Evolutionary conservation across 2,797 vertebrate species (phyloP).

Genomic region (Pipistrellus pygmaeus): DNA sequence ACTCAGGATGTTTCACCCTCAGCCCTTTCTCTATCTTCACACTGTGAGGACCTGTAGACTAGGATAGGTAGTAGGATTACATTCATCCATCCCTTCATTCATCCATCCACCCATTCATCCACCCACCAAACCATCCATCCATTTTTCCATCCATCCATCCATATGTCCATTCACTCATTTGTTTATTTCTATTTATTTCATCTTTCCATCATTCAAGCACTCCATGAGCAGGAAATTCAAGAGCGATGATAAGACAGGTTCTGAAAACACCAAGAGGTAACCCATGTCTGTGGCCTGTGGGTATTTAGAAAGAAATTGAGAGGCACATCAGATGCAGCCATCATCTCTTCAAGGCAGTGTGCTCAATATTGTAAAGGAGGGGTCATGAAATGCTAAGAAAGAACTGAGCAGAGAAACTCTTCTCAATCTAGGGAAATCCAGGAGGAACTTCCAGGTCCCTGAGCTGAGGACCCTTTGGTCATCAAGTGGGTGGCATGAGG

Average conservation of each 20-base stretch:
- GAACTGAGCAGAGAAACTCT: neutral
- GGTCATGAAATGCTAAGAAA: rapidly evolving
- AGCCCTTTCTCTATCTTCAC: neutral
- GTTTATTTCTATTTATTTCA: neutral
- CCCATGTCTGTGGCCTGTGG: neutral
- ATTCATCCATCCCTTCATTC: too few relatives aligned
- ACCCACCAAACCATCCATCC: neutral
- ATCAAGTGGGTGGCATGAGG: too few relatives aligned
- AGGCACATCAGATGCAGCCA: neutral
- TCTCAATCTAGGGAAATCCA: neutral
- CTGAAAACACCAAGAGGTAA: neutral
- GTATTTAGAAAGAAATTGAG: neutral
- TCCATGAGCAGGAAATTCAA: neutral
- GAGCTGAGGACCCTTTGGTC: neutral
- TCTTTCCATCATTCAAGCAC: neutral
- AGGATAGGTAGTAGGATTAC: neutral
- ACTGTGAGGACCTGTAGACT: neutral
- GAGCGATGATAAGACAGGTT: neutral
- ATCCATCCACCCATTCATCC: too few relatives aligned
- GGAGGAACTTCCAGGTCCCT: neutral
- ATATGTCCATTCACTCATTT: neutral
- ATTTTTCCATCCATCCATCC: too few relatives aligned
- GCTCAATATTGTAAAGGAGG: neutral
- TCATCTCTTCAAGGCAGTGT: neutral
- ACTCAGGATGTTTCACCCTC: neutral